Base-by-base conservation (phyloP, 2,888 invertebrate species). In the Keiferia lycopersicella region DNA sequence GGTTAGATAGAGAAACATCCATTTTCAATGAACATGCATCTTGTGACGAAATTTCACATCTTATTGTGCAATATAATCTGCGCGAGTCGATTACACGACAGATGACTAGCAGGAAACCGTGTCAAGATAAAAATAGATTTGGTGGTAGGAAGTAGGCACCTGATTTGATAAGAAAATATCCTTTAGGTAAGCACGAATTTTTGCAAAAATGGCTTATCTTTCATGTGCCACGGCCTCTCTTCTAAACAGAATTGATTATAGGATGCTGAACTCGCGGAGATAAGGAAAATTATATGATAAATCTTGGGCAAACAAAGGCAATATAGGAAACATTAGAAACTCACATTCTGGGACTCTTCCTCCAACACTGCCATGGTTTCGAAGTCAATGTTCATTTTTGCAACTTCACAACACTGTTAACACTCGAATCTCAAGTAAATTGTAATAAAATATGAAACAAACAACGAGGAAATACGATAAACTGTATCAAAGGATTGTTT, bases 351-450 rank as follows among this genome's bases (percentile, higher is more conserved):
- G 68, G 92, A 91, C 79, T 94, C 93, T 81, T 94, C 94, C 72
- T 94, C 93, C 75, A 94, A 88, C 70, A 94, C 93, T 73, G 93
- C 89, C 93, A 94, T 93, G 69, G 93, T 89, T 82, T 94, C 93
- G 76, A 92, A 94, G 78, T 93, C 93, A 82, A 94, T 94, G 76
- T 86, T 92, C 86, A 86, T 86, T 77, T 78, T 84, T 67, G 68
- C 58, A 66, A 58, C 69, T 69, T 65, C 68, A 66, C 65, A 68
- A 67, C 66, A 64, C 61, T 67, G 68, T 63, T 64, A 66, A 70
- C 67, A 64, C 64, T 66, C 69, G 68, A 67, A 69, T 72, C 75
- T 16, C 72, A 69, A 69, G 61, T 66, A 70, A 72, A 77, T 80
- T 86, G 88, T 92, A 87, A 88, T 88, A 91, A 91, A 88, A 67